Evolutionary conservation across 1,140 invertebrate species (phyloP).

Genomic region (Drosophila ironensis): DNA sequence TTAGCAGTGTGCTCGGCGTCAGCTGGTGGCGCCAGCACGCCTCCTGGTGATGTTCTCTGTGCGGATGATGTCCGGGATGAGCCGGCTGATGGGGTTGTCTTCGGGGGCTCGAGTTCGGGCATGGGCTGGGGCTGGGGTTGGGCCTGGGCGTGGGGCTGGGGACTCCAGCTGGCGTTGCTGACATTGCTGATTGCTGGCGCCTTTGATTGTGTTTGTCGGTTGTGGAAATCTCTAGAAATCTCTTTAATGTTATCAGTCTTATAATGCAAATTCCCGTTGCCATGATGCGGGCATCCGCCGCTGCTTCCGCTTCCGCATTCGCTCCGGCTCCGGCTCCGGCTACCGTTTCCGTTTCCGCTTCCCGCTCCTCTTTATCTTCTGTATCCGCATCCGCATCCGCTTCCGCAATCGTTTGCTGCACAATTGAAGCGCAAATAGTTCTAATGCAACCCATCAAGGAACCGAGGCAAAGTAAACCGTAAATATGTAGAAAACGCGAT

Average conservation of each 20-base stretch:
- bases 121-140: neutral
- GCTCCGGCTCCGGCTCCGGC: neutral
- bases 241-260: slow-evolving; percentile 82
- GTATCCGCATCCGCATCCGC: slow-evolving; percentile 24
- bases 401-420: slow-evolving; percentile 31
- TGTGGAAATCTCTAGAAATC: slow-evolving; percentile 74
- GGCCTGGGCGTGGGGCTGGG: neutral
- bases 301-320: slow-evolving; percentile 18
- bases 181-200: slow-evolving; percentile 25
- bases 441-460: slow-evolving; percentile 70
- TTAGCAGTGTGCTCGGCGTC: slow-evolving; percentile 39
- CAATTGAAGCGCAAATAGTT: slow-evolving; percentile 51
- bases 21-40: slow-evolving; percentile 39
- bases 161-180: slow-evolving; percentile 23
- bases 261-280: slow-evolving; percentile 80
- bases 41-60: slow-evolving; percentile 31
- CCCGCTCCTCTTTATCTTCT: slow-evolving; percentile 13
- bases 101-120: slow-evolving; percentile 18
- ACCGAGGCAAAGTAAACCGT: slow-evolving; percentile 67
- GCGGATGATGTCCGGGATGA: neutral
- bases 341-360: neutral
- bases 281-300: slow-evolving; percentile 56
- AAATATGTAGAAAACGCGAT: slow-evolving; percentile 70
- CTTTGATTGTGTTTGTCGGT: slow-evolving; percentile 37
- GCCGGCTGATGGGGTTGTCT: neutral